Base-by-base conservation (phyloP, 1,140 invertebrate genomes). In the Calliphora vicina region DNA sequence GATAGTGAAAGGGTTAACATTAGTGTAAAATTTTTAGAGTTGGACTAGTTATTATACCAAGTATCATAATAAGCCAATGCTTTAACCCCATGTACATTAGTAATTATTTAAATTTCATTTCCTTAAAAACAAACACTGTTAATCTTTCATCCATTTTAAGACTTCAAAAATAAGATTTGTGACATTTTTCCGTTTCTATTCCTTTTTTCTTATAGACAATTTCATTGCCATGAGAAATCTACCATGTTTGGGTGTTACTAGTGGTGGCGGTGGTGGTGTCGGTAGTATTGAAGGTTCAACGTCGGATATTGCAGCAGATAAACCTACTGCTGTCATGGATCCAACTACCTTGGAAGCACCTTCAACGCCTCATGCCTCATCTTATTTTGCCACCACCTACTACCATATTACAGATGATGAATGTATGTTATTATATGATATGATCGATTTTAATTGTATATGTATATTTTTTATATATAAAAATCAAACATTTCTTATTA, bases 341-440 rank as follows among this genome's bases (percentile, higher is more conserved):
- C 61, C 83, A 80, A 82, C 83, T 50, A 83, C 84, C 50, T 82
- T 85, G 67, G 87, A 88, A 84, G 84, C 84, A 80, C 84, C 35
- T 50, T 26, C 81, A 84, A 84, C 83, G 73, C 80, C 87, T 35
- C 88, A 89, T 83, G 83, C 88, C 35, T 87, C 88, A 23, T 88
- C 88, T 74, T 90, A 90, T 84, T 90, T 90, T 84, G 84, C 89
- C 74, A 89, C 89, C 83, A 90, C 89, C 20, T 90, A 90, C 83
- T 89, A 89, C 84, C 89, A 90, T 84, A 85, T 90, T 84, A 88
- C 87, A 50, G 89, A 90, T 85, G 89, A 90, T 85, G 89, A 90
- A 90, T 90, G 89, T 90, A 90, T 82, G 89, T 88, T 67, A n/a
- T n/a, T n/a, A 67, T 23, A 67, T 67, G 50, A 57, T 57, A 57